Conservation (phyloP, 2,888 invertebrate species). For the Agrochola lychnidis region DNA sequence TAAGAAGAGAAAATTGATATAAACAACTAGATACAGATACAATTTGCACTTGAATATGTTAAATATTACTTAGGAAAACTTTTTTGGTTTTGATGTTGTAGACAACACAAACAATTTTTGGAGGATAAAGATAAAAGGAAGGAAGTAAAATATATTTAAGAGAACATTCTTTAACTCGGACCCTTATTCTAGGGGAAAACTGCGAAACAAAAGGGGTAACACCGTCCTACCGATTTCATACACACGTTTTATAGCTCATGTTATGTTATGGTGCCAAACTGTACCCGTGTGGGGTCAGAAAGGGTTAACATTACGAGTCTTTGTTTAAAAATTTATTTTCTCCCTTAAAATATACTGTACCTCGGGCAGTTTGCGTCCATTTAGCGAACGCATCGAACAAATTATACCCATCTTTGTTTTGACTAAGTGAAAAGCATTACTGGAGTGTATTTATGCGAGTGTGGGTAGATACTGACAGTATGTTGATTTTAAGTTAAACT, state of each 20-base stretch:
- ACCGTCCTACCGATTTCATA: slow-evolving; percentile 62
- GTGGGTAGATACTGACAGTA: slow-evolving; percentile 62
- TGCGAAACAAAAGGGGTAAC: slow-evolving; percentile 41
- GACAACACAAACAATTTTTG: background rate
- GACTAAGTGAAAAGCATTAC: slow-evolving; percentile 68
- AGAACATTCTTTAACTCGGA: slow-evolving; percentile 3
- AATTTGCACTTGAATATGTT: background rate
- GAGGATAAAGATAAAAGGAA: background rate
- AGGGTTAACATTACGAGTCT: slow-evolving; percentile 83
- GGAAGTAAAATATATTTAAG: background rate
- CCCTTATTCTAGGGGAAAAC: slow-evolving; percentile 14
- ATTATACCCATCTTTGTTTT: slow-evolving; percentile 79
- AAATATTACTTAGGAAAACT: background rate
- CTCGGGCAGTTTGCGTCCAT: slow-evolving; percentile 75
- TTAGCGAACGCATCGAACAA: slow-evolving; percentile 71
- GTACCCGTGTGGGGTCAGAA: slow-evolving; percentile 79
- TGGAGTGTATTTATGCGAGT: slow-evolving; percentile 51
- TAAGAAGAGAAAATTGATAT: background rate
- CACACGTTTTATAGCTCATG: slow-evolving; percentile 71
- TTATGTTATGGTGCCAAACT: slow-evolving; percentile 74
- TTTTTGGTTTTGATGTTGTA: background rate
- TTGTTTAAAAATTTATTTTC: slow-evolving; percentile 85
- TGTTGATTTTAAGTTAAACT: slow-evolving; percentile 58
- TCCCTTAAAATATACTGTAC: slow-evolving; percentile 71
- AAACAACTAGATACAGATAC: no score